Evolutionary conservation across 2,888 invertebrate species (phyloP), one percentile per base, ranked within the genome.

Genomic region (Cyaniris semiargus): DNA sequence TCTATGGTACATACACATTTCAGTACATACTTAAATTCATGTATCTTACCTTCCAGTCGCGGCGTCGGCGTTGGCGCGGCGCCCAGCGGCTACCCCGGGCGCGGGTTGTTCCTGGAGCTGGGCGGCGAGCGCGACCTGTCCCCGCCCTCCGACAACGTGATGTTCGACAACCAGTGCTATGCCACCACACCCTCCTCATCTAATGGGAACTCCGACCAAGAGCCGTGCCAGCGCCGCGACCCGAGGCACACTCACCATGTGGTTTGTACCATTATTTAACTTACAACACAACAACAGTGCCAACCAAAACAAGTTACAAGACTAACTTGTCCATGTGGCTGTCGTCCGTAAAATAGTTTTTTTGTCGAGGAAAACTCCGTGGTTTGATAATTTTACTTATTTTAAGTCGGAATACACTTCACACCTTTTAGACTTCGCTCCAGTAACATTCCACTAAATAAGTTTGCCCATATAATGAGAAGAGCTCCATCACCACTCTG

Each of bases 91-190:
- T 96, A 97, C 89, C 96, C 96, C 27, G 96, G 96, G 60, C 95
- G 96, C 31, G 96, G 96, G 53, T 90, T 97, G 79, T 98, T 97
- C 90, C 94, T 97, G 84, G 97, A 97, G 91, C 94, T 98, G 87
- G 92, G 92, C 2, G 90, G 92, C 0, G 97, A 97, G 87, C 94
- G 96, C 0, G 96, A 96, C 86, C 88, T 95, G 77, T 98, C 98
- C 1, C 98, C 98, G 77, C 98, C 98, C 4, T 98, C 98, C 76
- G 98, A 98, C 92, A 97, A 98, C 91, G 97, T 97, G 81, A 97
- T 98, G 94, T 98, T 98, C 90, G 98, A 98, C 95, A 98, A 98
- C 94, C 98, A 98, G 89, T 98, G 98, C 94, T 98, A 98, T 92
- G 98, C 98, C 53, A 98, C 98, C 70, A 98, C 98, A 60, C 98